Conservation (phyloP, 2,113 vertebrate genomes). For the Rhinogobius similis region DNA sequence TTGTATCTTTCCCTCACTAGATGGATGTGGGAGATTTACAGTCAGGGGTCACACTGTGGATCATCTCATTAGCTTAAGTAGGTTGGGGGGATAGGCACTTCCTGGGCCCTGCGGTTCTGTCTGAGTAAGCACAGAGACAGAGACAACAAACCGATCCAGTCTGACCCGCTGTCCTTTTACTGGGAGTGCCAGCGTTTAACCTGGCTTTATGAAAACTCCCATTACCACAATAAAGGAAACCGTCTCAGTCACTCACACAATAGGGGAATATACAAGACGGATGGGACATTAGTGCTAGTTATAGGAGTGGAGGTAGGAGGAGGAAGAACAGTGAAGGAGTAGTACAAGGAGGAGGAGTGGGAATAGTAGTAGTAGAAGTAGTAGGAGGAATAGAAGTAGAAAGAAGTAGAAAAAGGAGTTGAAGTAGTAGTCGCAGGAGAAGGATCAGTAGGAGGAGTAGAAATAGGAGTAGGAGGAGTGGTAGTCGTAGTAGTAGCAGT, state of each 20-base stretch:
- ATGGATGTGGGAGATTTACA: conserved; percentile 72
- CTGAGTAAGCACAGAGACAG: conserved; percentile 50
- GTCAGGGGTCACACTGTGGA: conserved; percentile 65
- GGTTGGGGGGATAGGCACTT: conserved; percentile 61
- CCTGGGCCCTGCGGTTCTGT: conserved; percentile 47
- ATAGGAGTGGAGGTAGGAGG: too few species aligned
- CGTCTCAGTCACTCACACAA: not conserved
- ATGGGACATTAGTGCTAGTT: too few species aligned
- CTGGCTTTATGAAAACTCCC: not conserved
- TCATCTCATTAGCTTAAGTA: conserved; percentile 79
- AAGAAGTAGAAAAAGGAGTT: too few species aligned
- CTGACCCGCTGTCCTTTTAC: conserved; percentile 11
- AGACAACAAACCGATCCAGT: conserved; percentile 24
- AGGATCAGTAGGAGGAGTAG: too few species aligned
- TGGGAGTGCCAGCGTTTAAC: not conserved
- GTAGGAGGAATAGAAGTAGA: too few species aligned
- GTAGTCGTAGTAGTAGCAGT: too few species aligned
- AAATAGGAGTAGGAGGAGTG: too few species aligned
- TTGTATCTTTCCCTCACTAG: conserved; percentile 37
- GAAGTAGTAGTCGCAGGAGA: too few species aligned
- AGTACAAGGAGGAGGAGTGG: too few species aligned
- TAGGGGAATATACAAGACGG: not conserved
- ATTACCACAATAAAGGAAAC: not conserved
- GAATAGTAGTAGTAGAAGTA: too few species aligned
- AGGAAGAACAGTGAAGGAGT: too few species aligned